These are phyloP conservation scores for Timema cristinae DNA, from an alignment of 2,888 invertebrate species.

Conservation along the genomic window DNA sequence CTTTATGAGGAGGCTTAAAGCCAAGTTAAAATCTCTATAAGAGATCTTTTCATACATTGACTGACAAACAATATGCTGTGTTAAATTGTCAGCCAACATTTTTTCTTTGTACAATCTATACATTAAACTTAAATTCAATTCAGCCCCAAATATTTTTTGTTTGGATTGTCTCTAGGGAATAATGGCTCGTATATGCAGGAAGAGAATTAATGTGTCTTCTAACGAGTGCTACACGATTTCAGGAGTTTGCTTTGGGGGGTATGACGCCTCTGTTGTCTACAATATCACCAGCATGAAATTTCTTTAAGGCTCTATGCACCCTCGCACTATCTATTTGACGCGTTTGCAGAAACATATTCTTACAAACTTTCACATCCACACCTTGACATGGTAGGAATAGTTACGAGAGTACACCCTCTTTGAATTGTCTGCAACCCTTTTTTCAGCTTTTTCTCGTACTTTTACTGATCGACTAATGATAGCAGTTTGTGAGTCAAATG, in stretches of 20 bases:
- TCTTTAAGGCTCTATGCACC: constrained; percentile 10
- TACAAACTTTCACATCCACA: constrained; percentile 9
- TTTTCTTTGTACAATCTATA: constrained; percentile 15
- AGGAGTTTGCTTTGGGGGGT: constrained; percentile 8
- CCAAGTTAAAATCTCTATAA: neutral
- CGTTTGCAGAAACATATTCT: constrained; percentile 12
- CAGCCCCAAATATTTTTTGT: constrained; percentile 4
- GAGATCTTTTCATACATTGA: neutral
- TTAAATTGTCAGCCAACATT: neutral
- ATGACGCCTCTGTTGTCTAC: constrained; percentile 8
- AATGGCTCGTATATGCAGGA: constrained; percentile 10
- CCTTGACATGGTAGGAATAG: neutral
- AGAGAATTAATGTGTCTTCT: constrained; percentile 4
- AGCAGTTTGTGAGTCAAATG: constrained; percentile 9
- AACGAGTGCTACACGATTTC: neutral
- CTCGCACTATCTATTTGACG: constrained; percentile 4
- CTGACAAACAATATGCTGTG: neutral
- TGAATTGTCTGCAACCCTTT: neutral
- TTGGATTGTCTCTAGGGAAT: constrained; percentile 10
- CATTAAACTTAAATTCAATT: constrained; percentile 2
- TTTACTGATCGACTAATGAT: constrained; percentile 11
- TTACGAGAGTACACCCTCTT: constrained; percentile 2
- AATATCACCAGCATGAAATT: neutral
- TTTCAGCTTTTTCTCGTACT: neutral
- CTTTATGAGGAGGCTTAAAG: constrained; percentile 8